phyloP scores from a whole-genome alignment of 2,888 invertebrate genomes.

The Diogma glabrata region DNA sequence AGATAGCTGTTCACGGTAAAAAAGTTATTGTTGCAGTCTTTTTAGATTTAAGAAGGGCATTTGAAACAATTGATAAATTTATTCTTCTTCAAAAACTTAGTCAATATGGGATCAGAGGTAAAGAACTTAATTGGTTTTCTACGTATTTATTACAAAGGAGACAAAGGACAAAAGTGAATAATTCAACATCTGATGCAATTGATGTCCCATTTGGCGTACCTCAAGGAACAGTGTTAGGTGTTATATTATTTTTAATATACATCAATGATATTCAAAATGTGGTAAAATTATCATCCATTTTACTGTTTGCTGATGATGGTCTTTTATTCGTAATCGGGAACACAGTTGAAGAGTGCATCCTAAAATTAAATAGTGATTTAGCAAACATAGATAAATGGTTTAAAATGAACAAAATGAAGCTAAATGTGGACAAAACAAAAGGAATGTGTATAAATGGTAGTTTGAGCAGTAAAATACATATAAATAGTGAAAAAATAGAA shows the following conservation, averaged over 20 bases:
- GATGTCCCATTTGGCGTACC: neutral
- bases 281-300: neutral
- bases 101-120: neutral
- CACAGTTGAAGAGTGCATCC: neutral
- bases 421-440: neutral
- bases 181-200: neutral
- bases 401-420: neutral
- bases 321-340: neutral
- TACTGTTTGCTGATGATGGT: slow-evolving; percentile 7
- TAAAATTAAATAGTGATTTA: neutral
- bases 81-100: slow-evolving; percentile 5
- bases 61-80: no score
- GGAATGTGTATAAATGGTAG: neutral
- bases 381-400: neutral
- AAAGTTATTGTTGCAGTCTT: no score
- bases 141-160: neutral
- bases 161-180: neutral
- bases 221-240: neutral
- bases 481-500: neutral
- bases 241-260: neutral
- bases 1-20: no score
- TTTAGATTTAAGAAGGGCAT: no score
- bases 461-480: neutral
- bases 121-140: slow-evolving; percentile 1
- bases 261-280: neutral